A percentile compares a stretch with the other conserved stretches of the same genome.
phyloP scores from a whole-genome alignment of 2,888 invertebrate genomes.

The Argyra leucocephala region DNA sequence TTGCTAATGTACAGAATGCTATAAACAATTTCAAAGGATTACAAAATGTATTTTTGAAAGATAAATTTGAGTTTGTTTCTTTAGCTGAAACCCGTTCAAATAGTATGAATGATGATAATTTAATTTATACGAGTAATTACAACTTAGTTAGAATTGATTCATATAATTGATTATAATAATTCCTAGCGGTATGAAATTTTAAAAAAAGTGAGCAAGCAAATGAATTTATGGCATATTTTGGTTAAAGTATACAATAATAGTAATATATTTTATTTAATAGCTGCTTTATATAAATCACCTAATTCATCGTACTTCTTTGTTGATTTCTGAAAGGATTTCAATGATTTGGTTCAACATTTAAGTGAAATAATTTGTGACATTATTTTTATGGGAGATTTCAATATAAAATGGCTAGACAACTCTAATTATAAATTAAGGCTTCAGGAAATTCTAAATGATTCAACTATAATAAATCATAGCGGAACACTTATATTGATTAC shows the following conservation, averaged over 20 bases:
- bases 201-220: not conserved
- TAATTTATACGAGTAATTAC: not conserved
- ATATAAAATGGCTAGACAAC: not conserved
- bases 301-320: not conserved
- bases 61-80: no score
- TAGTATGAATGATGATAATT: no score
- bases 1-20: no score
- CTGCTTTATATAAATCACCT: not conserved
- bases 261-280: not conserved
- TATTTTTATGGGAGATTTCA: not conserved
- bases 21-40: no score
- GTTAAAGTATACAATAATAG: not conserved
- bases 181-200: not conserved
- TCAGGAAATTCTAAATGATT: not conserved
- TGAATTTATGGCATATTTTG: not conserved
- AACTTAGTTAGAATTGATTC: not conserved
- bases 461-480: not conserved
- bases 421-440: not conserved
- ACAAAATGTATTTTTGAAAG: no score
- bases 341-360: not conserved
- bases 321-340: not conserved
- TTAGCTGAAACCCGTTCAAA: no score
- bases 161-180: not conserved
- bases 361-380: not conserved
- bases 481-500: not conserved